Base-by-base conservation (phyloP, 2,797 vertebrate species). In the Prunella strophiata region DNA sequence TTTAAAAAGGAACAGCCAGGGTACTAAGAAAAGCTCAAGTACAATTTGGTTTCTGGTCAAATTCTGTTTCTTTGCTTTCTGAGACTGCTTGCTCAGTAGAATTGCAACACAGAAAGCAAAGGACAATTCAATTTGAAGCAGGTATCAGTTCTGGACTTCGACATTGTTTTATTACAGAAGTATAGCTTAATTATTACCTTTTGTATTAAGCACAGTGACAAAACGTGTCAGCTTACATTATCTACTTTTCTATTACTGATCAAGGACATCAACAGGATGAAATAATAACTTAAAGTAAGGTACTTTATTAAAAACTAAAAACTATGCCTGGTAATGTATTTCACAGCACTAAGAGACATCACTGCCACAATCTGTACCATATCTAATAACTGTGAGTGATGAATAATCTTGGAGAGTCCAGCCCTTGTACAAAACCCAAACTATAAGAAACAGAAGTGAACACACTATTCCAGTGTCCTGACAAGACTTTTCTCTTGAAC, bases 331-430 rank as follows among this genome's bases (percentile, higher is more conserved):
- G 34, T 52, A n/a, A 70, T 21, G 20, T n/a, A 52, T 72, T 75
- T 89, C 51, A 72, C 36, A 75, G 79, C 58, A 79, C 34, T 10
- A 38, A 73, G 22, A 77, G 22, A 47, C 29, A 61, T 9, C 29
- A 27, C 36, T 40, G 18, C 27, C 54, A 48, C 10, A 30, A 6
- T 58, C 47, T 63, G 75, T 62, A 68, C 70, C 11, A 10, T 12
- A n/a, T 32, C n/a, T 43, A 57, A 8, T n/a, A 61, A 27, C 54
- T 0, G 0, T 16, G 57, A 88, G 22, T 6, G 16, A 45, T 9
- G 5, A 63, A 51, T 50, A 26, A 10, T 13, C 40, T 58, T 11
- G 7, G 22, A 66, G 45, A 70, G 15, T 23, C 38, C 30, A 85
- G 58, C 7, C 86, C 57, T 43, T 68, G 36, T 16, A 71, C 34